Base-by-base conservation (phyloP, 35 echinoderm and acorn worm genomes). In the Ophioderma brevispina region DNA sequence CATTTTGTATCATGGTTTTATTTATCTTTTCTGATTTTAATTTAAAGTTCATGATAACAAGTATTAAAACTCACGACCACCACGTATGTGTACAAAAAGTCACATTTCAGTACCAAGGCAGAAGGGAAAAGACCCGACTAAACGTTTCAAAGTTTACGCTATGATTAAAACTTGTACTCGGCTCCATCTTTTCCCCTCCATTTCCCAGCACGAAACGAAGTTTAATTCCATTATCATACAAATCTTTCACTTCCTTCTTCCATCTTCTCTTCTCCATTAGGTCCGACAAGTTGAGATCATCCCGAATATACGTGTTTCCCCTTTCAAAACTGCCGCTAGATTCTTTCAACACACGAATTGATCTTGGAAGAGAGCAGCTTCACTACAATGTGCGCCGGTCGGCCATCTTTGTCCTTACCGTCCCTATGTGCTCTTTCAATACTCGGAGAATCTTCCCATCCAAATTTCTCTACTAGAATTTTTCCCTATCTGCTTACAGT, bases 151-250 rank as follows among this genome's bases (percentile, higher is more conserved):
- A n/a, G n/a, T n/a, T n/a, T n/a, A n/a, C n/a, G n/a, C n/a, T n/a
- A n/a, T n/a, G n/a, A n/a, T n/a, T n/a, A n/a, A n/a, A n/a, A n/a
- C n/a, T n/a, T n/a, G n/a, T n/a, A n/a, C n/a, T n/a, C n/a, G n/a
- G n/a, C 76, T 10, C 76, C 76, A 10, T 78, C 80, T 1, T 40
- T 36, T n/a, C 1, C 31, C 11, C 39, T 35, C 39, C 35, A 42
- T 82, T 82, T 38, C 38, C 80, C 80, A 1, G 35, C 8, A n/a
- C 25, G 80, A 82, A 82, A 30, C 21, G 15, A 38, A 42, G 80
- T 82, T 82, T 82, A 30, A 38, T 82, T 38, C 80, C 80, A 38
- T 82, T n/a, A 43, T 40, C 80, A 38, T 82, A 82, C n/a, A 79
- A 36, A 13, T 25, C 77, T 36, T 79, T 79, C 31, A 42, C 80